Conservation (phyloP, 2,797 vertebrate genomes). For the Hipposideros larvatus region DNA sequence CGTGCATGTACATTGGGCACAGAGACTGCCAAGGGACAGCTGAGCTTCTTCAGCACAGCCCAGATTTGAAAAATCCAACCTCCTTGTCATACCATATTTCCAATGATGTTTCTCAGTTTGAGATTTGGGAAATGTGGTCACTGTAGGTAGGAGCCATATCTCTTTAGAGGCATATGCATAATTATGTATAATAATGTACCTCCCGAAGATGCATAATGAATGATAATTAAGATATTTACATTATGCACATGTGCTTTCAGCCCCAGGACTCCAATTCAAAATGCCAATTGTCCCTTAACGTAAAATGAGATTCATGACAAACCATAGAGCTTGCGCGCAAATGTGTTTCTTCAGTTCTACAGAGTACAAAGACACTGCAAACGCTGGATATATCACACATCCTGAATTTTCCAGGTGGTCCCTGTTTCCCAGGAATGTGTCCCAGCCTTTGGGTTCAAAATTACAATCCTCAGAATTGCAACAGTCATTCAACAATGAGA, state of each 20-base stretch:
- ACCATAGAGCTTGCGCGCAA: slow-evolving; percentile 16
- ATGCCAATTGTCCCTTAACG: slow-evolving; percentile 63
- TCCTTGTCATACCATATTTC: neutral
- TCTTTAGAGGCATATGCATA: slow-evolving; percentile 64
- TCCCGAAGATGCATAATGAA: slow-evolving; percentile 67
- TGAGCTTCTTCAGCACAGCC: slow-evolving; percentile 28
- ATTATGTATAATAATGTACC: slow-evolving; percentile 70
- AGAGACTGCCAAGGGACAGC: neutral
- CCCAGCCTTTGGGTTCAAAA: neutral
- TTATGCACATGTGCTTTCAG: slow-evolving; percentile 50
- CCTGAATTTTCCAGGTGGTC: neutral
- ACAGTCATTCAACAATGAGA: slow-evolving; percentile 20
- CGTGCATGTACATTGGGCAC: neutral
- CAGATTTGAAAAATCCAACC: slow-evolving; percentile 45
- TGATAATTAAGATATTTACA: slow-evolving; percentile 76
- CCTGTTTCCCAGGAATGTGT: neutral
- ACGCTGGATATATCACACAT: neutral
- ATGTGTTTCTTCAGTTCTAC: slow-evolving; percentile 8
- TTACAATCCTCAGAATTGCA: neutral
- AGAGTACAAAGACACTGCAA: neutral
- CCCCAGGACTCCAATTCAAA: slow-evolving; percentile 69
- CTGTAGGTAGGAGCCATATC: slow-evolving; percentile 41
- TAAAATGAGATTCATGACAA: slow-evolving; percentile 65
- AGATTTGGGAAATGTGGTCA: slow-evolving; percentile 55
- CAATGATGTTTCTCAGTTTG: slow-evolving; percentile 44